Conservation (phyloP, 1,140 invertebrate species). For the Cataglyphis hispanica region DNA sequence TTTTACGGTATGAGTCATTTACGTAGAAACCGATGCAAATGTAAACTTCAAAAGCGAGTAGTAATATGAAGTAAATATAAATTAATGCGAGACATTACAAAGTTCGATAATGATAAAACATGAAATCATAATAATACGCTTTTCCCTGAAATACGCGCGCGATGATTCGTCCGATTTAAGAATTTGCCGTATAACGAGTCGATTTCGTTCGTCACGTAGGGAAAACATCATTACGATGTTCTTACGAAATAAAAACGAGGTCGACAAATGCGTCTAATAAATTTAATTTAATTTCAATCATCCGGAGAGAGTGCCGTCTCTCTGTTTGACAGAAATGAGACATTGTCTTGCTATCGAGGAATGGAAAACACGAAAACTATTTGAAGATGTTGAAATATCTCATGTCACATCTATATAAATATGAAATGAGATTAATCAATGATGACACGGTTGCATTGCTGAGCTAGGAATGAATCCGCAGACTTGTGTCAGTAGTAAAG, state of each 20-base stretch:
- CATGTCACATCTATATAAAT: constrained; percentile 31
- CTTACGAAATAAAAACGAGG: background rate
- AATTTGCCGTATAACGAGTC: background rate
- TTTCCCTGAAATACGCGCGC: background rate
- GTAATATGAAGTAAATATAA: background rate
- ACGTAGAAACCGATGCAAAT: background rate
- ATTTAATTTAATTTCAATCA: constrained; percentile 39
- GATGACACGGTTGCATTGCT: background rate
- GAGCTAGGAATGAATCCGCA: background rate
- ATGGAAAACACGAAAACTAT: background rate
- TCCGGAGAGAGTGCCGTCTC: background rate
- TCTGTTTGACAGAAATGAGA: background rate
- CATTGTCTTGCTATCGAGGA: background rate
- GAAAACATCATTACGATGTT: background rate
- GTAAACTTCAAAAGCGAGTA: constrained; percentile 31
- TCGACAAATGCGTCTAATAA: constrained; percentile 30
- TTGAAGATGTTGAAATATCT: constrained; percentile 2
- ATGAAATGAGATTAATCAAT: constrained; percentile 39
- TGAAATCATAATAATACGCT: background rate
- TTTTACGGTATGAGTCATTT: constrained; percentile 21
- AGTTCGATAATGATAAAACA: background rate
- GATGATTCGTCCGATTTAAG: background rate
- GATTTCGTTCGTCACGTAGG: background rate
- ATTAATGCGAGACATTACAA: background rate
- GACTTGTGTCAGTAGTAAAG: constrained; percentile 58